Base-by-base conservation (phyloP, 2,888 invertebrate genomes). In the Dastarcus helophoroides region DNA sequence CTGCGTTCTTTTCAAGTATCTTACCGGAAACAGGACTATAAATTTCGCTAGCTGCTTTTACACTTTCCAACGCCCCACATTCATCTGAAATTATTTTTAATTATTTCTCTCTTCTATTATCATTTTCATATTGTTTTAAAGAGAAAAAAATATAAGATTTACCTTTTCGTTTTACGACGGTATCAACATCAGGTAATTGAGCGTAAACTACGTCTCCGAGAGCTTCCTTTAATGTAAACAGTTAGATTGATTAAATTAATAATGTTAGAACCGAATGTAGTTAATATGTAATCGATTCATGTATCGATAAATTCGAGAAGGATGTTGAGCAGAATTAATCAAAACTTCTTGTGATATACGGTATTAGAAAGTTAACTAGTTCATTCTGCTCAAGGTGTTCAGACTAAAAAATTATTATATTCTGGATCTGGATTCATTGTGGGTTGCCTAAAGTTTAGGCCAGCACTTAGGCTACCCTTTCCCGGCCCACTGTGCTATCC, bases 41-140 rank as follows among this genome's bases (percentile, higher is more conserved):
- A 12, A 97, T 68, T 66, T 97, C 97, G 54, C 93, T 94, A n/a
- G 94, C 97, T 15, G 97, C 95, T 62, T 98, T 98, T 0, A 98
- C 97, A 64, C 94, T 94, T 66, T 98, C 98, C 43, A 98, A 61
- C 1, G 94, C 93, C 7, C 95, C 97, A 54, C 89, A 91, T 64
- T 94, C 93, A 47, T 86, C 91, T 80, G 29, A 30, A 43, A 42
- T 38, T 8, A 23, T 8, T n/a, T n/a, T n/a, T n/a, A n/a, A n/a
- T n/a, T n/a, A n/a, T n/a, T n/a, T n/a, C n/a, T n/a, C 7, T n/a
- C 6, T 6, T 7, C n/a, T 19, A 7, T 19, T 19, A 19, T 7
- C n/a, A 19, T n/a, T 19, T 19, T 19, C 6, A 7, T 19, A 17
- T 30, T 7, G 22, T 16, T 23, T 28, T 19, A 19, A 19, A 19